phyloP scores from a whole-genome alignment of 2,888 invertebrate species.

The Esperia sulphurella region DNA sequence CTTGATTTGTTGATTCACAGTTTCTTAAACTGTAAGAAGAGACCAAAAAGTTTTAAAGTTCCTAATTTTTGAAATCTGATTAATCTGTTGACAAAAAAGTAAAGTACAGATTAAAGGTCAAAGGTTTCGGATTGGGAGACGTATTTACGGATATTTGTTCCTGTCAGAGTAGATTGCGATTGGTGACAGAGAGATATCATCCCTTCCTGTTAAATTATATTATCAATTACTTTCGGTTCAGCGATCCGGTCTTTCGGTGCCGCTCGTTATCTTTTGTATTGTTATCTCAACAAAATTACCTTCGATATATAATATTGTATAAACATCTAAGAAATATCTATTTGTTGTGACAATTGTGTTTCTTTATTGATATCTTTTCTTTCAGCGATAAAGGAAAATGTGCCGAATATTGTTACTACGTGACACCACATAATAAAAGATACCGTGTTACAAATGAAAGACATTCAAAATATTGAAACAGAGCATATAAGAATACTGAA shows the following conservation, averaged over 20 bases:
- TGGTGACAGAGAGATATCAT: slow-evolving; percentile 62
- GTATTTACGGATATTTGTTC: slow-evolving; percentile 61
- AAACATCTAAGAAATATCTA: slow-evolving; percentile 17
- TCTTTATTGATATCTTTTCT: neutral
- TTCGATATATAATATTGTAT: slow-evolving; percentile 9
- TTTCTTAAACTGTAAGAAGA: too few relatives aligned
- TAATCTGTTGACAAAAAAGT: too few relatives aligned
- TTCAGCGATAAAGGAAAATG: neutral
- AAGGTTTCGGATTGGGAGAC: slow-evolving; percentile 43
- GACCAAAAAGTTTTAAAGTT: too few relatives aligned
- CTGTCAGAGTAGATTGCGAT: slow-evolving; percentile 55
- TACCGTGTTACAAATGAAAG: neutral
- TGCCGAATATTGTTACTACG: neutral
- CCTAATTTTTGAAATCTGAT: too few relatives aligned
- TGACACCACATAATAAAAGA: neutral
- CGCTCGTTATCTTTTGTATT: slow-evolving; percentile 49
- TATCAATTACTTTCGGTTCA: slow-evolving; percentile 61
- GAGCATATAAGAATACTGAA: too few relatives aligned
- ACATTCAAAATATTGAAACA: too few relatives aligned
- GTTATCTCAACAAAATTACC: slow-evolving; percentile 29
- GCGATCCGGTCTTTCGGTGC: slow-evolving; percentile 29
- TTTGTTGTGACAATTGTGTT: slow-evolving; percentile 1
- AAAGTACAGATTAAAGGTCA: slow-evolving; percentile 27
- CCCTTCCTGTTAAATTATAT: slow-evolving; percentile 68
- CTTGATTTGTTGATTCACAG: neutral